A percentile compares a stretch with the other conserved stretches of the same genome.
phyloP scores from a whole-genome alignment of 2,888 invertebrate species.

The Tineola bisselliella region DNA sequence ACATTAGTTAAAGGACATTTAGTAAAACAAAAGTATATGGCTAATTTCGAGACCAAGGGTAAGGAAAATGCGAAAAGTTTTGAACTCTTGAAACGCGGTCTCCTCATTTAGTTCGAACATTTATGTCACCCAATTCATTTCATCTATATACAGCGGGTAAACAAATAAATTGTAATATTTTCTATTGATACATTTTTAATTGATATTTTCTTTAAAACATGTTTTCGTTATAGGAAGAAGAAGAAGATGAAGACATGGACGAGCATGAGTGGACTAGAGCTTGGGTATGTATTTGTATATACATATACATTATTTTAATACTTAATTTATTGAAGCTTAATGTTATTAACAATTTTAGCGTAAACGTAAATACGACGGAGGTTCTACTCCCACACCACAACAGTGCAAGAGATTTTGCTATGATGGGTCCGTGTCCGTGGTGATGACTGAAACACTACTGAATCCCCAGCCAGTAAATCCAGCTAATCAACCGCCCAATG shows the following conservation, averaged over 20 bases:
- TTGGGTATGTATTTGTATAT: slow-evolving; percentile 35
- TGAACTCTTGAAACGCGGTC: no score
- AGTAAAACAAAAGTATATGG: no score
- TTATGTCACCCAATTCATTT: no score
- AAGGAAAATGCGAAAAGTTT: no score
- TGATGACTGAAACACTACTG: not conserved
- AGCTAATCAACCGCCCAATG: slow-evolving; percentile 28
- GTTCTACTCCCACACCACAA: slow-evolving; percentile 23
- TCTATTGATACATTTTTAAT: no score
- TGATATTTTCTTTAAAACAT: not conserved
- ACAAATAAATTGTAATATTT: no score
- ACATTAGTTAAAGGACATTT: no score
- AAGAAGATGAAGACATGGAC: slow-evolving; percentile 50
- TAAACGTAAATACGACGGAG: slow-evolving; percentile 47
- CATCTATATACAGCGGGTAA: no score
- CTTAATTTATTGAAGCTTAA: no score
- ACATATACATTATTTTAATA: not conserved
- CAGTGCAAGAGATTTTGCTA: slow-evolving; percentile 50
- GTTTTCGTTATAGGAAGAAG: slow-evolving; percentile 39
- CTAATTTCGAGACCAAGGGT: no score
- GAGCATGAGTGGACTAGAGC: slow-evolving; percentile 25
- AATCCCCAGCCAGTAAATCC: not conserved
- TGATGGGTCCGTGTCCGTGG: slow-evolving; percentile 27
- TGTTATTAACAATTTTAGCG: slow-evolving; percentile 29
- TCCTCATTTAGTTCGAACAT: no score